Conservation (phyloP, 2,797 vertebrate species). For the Malurus splendens region DNA sequence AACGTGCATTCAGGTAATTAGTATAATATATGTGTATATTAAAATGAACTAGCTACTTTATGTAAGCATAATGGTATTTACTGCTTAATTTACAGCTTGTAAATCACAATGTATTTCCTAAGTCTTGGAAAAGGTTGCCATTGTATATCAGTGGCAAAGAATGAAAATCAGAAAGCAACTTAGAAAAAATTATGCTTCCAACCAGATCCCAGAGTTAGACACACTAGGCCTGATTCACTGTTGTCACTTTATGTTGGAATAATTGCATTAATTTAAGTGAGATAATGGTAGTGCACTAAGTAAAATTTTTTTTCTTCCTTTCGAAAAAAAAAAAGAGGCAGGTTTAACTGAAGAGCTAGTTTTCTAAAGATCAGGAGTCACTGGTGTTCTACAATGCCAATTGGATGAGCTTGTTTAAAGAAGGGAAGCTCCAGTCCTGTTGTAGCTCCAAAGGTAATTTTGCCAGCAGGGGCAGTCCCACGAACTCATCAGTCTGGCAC, state of each 20-base stretch:
- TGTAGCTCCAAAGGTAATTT: neutral
- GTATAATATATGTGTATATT: slow-evolving; percentile 11
- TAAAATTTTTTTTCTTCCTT: neutral
- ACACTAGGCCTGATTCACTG: neutral
- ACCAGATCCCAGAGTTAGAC: neutral
- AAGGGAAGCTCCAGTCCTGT: neutral
- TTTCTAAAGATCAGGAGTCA: slow-evolving; percentile 16
- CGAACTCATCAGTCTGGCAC: neutral
- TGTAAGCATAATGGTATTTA: slow-evolving; percentile 24
- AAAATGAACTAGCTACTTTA: slow-evolving; percentile 7
- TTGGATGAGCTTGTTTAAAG: neutral
- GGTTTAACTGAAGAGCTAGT: neutral
- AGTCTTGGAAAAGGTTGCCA: slow-evolving; percentile 1
- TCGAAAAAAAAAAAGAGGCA: neutral
- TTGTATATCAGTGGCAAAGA: neutral
- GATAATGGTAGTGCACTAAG: neutral
- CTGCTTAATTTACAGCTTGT: slow-evolving; percentile 29
- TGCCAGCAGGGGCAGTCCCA: neutral
- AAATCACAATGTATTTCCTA: slow-evolving; percentile 8
- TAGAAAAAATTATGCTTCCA: slow-evolving; percentile 3
- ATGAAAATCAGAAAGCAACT: slow-evolving; percentile 2
- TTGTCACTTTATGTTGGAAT: neutral
- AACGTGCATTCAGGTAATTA: neutral
- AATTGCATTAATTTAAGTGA: neutral
- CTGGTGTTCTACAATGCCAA: neutral